These are phyloP conservation scores for Tragelaphus buxtoni DNA, from an alignment of 2,113 vertebrate species.

Conservation along the genomic window DNA sequence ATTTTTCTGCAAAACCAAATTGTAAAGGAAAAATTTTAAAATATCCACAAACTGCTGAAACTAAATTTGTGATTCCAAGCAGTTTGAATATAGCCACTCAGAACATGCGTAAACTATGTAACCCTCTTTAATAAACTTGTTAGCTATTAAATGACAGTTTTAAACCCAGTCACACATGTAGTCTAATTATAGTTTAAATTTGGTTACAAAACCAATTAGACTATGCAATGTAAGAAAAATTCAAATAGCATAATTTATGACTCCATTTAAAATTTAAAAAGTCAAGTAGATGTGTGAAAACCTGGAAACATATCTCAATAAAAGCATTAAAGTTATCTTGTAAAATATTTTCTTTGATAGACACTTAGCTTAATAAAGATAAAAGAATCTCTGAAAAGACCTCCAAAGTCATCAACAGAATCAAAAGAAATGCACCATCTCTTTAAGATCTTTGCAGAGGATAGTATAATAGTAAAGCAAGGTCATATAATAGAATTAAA, in stretches of 20 bases:
- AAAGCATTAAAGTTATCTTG: neutral
- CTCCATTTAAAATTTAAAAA: neutral
- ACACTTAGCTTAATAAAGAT: neutral
- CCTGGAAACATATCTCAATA: neutral
- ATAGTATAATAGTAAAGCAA: neutral
- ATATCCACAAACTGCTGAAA: neutral
- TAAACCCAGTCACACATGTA: neutral
- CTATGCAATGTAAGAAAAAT: neutral
- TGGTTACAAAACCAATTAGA: neutral
- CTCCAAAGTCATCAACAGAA: neutral
- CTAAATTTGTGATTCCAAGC: neutral
- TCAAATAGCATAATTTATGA: neutral
- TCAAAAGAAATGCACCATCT: neutral
- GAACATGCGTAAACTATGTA: neutral
- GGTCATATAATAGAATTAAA: neutral
- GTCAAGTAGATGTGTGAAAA: neutral
- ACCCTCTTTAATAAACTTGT: neutral
- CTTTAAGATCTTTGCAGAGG: neutral
- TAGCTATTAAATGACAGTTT: neutral
- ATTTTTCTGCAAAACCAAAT: neutral
- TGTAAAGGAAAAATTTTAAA: neutral
- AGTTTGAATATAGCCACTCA: neutral
- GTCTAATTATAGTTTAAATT: neutral
- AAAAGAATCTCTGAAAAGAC: neutral
- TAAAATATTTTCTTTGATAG: neutral